Base-by-base conservation (phyloP, 2,888 invertebrate genomes). In the Agrotis exclamationis region DNA sequence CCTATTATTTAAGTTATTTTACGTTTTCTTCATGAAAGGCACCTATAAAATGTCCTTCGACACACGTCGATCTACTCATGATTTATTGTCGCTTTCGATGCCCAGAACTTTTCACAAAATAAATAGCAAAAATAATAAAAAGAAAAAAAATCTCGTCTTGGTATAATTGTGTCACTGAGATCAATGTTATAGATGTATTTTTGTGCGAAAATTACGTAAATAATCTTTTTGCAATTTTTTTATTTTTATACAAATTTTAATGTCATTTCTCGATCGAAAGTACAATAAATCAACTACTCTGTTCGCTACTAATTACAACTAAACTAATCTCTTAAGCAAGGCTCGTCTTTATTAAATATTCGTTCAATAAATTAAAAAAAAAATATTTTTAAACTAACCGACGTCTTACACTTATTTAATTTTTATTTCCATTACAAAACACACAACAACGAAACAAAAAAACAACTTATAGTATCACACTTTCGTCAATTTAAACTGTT, bases 391-490 rank as follows among this genome's bases (percentile, higher is more conserved):
- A 89, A 92, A 90, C 92, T 93, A 95, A 87, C 82, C 88, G 91
- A 92, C 88, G 87, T 70, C 95, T 95, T 95, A 95, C 39, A 64
- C 70, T 93, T 95, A 95, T 88, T 73, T 79, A 84, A 63, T 80
- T 89, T 87, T 87, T 83, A 88, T 90, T 91, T 91, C 93, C 90
- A 93, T 93, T 94, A 93, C 93, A 95, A 95, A 95, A 95, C 95
- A 94, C 95, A 95, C 95, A 95, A 95, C 95, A 96, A 95, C 88
- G 92, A 95, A 96, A 95, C 93, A 93, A 95, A 95, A 80, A 90
- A 96, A 95, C 94, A 95, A 95, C 92, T 93, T 92, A 94, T 92
- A 92, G 92, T 95, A 96, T 96, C 96, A 96, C 96, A 96, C 95
- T 94, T 93, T 93, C 92, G 93, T 94, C 94, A 93, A 93, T 91